Base-by-base conservation (phyloP, 2,888 invertebrate genomes). In the Folsomia candida region DNA sequence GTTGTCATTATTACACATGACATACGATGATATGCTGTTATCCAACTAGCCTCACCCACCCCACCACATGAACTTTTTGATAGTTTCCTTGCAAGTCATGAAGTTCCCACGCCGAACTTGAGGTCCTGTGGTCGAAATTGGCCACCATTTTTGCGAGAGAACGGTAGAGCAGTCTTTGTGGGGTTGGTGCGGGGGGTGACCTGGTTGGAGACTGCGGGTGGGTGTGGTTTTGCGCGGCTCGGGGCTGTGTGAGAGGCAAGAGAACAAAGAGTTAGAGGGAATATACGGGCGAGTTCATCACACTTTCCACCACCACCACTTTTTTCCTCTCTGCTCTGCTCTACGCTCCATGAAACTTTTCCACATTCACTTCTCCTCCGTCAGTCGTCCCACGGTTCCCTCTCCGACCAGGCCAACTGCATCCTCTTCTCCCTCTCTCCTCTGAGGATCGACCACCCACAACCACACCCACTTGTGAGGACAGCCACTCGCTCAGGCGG, bases 231-330 rank as follows among this genome's bases (percentile, higher is more conserved):
- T 4, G 37, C 37, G 14, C 14, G 37, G 4, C 37, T 37, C 20
- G 54, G 54, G 54, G 54, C n/a, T 54, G 18, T 4, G 4, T 54
- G 54, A 54, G 6, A 54, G 11, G 6, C 54, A 22, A 22, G 47
- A 47, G 54, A 54, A 54, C 54, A 54, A 54, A 54, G 54, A 54
- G 54, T 4, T 14, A 18, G 54, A 54, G 54, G 54, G 54, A 54
- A 22, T n/a, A n/a, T n/a, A n/a, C 11, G 18, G 20, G 20, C 20
- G 54, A 54, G 54, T 54, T 54, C 54, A 54, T 54, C 4, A 6
- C 6, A 6, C 22, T 22, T 54, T 54, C 54, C 54, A 54, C 54
- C 22, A 22, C 54, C 37, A 37, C 37, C 37, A 20, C 47, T 47
- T 18, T 47, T 18, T 47, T 18, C 18, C 47, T 47, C 47, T 47